These are phyloP conservation scores for Limnephilus auricula DNA, from an alignment of 2,888 invertebrate genomes.

Conservation along the genomic window DNA sequence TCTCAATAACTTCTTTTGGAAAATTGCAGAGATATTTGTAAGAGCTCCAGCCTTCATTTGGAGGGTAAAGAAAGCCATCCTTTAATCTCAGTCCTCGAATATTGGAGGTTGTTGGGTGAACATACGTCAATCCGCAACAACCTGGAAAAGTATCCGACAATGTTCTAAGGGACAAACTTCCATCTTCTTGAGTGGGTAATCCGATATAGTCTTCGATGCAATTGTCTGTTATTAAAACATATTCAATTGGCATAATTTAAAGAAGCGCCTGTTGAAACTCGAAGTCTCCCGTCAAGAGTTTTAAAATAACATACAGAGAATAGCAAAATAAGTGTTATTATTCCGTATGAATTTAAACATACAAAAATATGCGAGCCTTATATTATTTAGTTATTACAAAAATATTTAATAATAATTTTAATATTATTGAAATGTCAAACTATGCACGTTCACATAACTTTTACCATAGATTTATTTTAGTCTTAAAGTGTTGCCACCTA, in stretches of 20 bases:
- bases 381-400: not conserved
- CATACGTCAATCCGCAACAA: not conserved
- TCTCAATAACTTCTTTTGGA: not conserved
- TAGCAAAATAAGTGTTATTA: not conserved
- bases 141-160: not conserved
- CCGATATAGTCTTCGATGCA: not conserved
- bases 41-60: conserved; percentile 2
- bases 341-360: not conserved
- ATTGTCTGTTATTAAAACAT: conserved; percentile 2
- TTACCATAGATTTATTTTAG: not conserved
- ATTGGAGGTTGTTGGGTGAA: not conserved
- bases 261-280: not conserved
- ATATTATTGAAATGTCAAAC: not conserved
- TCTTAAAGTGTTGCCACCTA: not conserved
- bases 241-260: not conserved
- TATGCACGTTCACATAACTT: conserved; percentile 2
- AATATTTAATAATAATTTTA: not conserved
- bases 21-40: conserved; percentile 6
- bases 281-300: not conserved
- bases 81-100: not conserved
- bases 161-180: not conserved
- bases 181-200: not conserved
- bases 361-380: not conserved
- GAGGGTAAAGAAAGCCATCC: not conserved
- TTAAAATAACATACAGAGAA: not conserved